Evolutionary conservation across 1,140 invertebrate species (phyloP).

Genomic region (Polyergus mexicanus): DNA sequence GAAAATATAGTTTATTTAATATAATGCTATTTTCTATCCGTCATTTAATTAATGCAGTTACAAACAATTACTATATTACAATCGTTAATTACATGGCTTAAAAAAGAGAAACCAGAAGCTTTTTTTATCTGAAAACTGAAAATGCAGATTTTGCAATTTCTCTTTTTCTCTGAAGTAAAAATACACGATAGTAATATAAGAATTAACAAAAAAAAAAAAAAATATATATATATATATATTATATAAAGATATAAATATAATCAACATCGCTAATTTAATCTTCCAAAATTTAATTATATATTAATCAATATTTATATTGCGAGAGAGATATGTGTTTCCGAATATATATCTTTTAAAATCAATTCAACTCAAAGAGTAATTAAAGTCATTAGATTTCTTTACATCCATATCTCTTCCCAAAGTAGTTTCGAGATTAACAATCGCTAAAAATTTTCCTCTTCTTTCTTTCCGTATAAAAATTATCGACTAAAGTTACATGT

Average conservation of each 20-base stretch:
- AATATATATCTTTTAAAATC: background rate
- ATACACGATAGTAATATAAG: conserved; percentile 1
- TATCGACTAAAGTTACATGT: background rate
- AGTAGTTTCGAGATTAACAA: background rate
- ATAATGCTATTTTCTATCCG: conserved; percentile 21
- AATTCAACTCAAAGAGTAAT: background rate
- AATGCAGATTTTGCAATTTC: background rate
- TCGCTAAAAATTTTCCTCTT: background rate
- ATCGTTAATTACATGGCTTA: conserved; percentile 41
- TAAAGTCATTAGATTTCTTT: background rate
- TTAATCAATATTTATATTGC: background rate
- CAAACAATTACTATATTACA: conserved; percentile 49
- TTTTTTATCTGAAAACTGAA: background rate
- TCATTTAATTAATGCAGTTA: conserved; percentile 31
- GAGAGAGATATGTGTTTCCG: background rate
- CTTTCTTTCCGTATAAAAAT: background rate
- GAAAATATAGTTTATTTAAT: background rate
- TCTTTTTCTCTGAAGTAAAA: background rate
- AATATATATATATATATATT: no score
- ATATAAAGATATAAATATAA: conserved; percentile 21
- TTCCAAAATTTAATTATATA: background rate
- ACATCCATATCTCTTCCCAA: background rate
- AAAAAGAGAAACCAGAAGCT: background rate
- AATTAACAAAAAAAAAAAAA: no score
- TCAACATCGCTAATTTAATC: background rate